These are phyloP conservation scores for Grantiella picta DNA, from an alignment of 2,113 vertebrate genomes.

Conservation along the genomic window DNA sequence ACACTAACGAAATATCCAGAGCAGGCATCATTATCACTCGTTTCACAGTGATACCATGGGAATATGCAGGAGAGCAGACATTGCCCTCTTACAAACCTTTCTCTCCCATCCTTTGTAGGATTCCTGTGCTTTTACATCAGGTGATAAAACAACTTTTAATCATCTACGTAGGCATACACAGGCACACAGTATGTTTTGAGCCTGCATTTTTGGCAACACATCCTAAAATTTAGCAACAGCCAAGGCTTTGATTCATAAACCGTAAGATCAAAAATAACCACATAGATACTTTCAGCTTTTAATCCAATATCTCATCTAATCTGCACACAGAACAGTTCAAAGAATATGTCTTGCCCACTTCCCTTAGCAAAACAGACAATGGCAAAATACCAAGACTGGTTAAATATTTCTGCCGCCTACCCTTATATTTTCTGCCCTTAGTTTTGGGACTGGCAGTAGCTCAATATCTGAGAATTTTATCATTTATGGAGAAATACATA, in stretches of 20 bases:
- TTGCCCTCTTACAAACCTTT: neutral
- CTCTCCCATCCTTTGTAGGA: neutral
- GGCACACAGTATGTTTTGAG: neutral
- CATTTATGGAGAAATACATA: neutral
- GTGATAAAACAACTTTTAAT: neutral
- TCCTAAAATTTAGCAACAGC: neutral
- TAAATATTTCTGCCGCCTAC: neutral
- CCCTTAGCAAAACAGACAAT: neutral
- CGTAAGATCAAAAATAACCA: neutral
- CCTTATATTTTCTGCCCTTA: neutral
- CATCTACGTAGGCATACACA: fast-evolving
- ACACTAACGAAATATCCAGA: neutral
- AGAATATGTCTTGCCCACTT: neutral
- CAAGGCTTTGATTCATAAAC: neutral
- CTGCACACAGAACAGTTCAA: neutral
- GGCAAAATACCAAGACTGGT: neutral
- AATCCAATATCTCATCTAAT: neutral
- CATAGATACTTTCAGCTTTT: neutral
- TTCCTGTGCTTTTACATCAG: neutral
- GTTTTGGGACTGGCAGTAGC: neutral
- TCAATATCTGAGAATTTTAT: neutral
- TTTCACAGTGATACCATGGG: neutral
- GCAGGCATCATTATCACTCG: neutral
- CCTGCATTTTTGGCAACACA: neutral
- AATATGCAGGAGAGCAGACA: neutral